Conservation (phyloP, 2,888 invertebrate genomes). For the Noctua comes region DNA sequence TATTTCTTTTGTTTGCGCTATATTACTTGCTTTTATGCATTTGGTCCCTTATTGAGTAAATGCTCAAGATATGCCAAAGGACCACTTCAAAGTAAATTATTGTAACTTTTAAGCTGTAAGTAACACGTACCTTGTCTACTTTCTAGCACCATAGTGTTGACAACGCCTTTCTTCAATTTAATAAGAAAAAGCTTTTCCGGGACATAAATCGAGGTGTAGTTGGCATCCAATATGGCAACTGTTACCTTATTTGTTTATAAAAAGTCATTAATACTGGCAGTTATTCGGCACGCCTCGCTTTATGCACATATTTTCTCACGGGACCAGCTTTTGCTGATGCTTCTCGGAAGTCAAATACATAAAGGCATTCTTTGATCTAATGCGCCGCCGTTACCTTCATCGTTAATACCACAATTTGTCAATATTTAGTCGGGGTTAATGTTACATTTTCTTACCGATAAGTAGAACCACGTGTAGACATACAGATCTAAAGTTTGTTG, state of each 20-base stretch:
- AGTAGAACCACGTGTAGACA: slow-evolving; percentile 16
- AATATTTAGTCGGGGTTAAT: slow-evolving; percentile 62
- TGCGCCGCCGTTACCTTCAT: slow-evolving; percentile 54
- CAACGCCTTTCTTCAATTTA: slow-evolving; percentile 4
- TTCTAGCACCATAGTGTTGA: slow-evolving; percentile 27
- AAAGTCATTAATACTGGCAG: slow-evolving; percentile 49
- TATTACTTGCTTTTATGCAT: not conserved
- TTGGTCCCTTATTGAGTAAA: not conserved
- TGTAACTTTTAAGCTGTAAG: not conserved
- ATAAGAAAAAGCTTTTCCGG: slow-evolving; percentile 35
- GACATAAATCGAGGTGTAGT: slow-evolving; percentile 9
- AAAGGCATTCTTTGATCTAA: slow-evolving; percentile 66
- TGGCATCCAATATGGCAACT: slow-evolving; percentile 38
- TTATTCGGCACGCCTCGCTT: slow-evolving; percentile 60
- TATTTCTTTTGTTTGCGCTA: slow-evolving; percentile 8
- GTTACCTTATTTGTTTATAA: slow-evolving; percentile 44
- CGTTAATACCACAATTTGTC: slow-evolving; percentile 55
- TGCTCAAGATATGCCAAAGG: not conserved
- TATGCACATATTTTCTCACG: slow-evolving; percentile 72
- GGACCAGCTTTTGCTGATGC: slow-evolving; percentile 67
- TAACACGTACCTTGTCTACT: not conserved
- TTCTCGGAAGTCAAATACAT: slow-evolving; percentile 72
- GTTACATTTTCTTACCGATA: slow-evolving; percentile 39
- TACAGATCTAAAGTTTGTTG: slow-evolving; percentile 2
- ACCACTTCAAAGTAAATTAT: slow-evolving; percentile 11